Evolutionary conservation across 2,888 invertebrate species (phyloP), one percentile per base, ranked within the genome.

Genomic region (Perdita meconis): DNA sequence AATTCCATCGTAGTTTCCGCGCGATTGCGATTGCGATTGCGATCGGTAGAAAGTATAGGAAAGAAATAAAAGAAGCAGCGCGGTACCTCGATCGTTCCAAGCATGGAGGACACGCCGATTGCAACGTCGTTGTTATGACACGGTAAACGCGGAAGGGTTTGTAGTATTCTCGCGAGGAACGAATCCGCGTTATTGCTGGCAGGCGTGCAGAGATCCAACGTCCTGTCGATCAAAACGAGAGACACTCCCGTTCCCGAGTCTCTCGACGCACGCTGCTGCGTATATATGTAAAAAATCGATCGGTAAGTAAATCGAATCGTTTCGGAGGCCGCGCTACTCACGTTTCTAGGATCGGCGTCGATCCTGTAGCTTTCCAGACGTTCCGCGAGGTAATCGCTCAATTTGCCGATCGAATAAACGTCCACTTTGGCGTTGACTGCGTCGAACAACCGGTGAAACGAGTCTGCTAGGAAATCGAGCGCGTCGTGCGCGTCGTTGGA

Each of bases 91-190:
- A 38, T 8, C 16, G 26, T 16, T 13, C 64, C 85, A 87, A 95
- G 94, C 0, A 96, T 87, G 0, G 94, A 92, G n/a, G 94, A 93
- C 95, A 96, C 95, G 81, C 95, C 94, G 1, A 96, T 93, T 10
- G 94, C 94, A 2, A 95, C 94, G 86, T 96, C 96, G 83, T 94
- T 94, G 50, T 92, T 92, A 87, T 96, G 96, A 63, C 94, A 94
- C 0, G 95, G 95, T 56, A 96, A 93, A 81, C 93, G 93, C 0
- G 95, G 95, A 60, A 96, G 90, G 47, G 95, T 93, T 19, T 93
- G 92, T 89, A 95, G 92, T 59, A 95, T 93, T 85, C 94, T 94
- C 78, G 95, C 95, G 26, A 96, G 91, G 26, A 95, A 91, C 0
- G 95, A 94, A 84, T 95, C 95, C 51, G 93, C 94, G 57, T 94